phyloP scores from a whole-genome alignment of 2,888 invertebrate species.

The Calameuta filiformis region DNA sequence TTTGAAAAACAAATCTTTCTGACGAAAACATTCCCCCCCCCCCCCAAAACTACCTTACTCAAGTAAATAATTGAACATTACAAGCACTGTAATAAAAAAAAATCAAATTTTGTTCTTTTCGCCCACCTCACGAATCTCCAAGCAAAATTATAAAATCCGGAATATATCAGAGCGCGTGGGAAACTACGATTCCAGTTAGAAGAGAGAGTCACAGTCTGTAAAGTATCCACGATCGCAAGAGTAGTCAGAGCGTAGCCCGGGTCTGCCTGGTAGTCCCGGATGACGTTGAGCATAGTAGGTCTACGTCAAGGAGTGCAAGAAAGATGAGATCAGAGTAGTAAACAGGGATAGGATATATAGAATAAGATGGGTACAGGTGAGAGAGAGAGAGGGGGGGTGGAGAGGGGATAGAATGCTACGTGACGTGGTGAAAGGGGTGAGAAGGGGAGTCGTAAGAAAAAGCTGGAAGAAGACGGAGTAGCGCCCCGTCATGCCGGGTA shows the following conservation, averaged over 20 bases:
- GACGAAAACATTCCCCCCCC: not conserved
- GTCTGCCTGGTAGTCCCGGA: not conserved
- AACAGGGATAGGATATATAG: not conserved
- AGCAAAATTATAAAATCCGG: not conserved
- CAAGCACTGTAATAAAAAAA: not conserved
- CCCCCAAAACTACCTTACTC: not conserved
- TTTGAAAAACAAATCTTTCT: no score
- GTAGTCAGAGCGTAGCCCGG: not conserved
- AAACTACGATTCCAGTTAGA: not conserved
- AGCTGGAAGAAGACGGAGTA: slow-evolving; percentile 38
- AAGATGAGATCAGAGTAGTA: not conserved
- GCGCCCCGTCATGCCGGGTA: slow-evolving; percentile 62
- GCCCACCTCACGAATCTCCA: not conserved
- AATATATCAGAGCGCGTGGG: not conserved
- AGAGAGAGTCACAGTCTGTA: not conserved
- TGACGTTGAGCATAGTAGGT: not conserved
- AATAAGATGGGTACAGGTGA: not conserved
- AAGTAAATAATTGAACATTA: not conserved
- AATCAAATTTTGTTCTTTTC: not conserved
- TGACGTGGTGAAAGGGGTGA: slow-evolving; percentile 34
- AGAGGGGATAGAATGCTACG: slow-evolving; percentile 19
- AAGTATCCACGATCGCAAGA: not conserved
- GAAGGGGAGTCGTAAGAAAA: slow-evolving; percentile 32
- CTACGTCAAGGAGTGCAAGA: not conserved
- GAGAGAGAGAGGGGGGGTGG: slow-evolving; percentile 24